Evolutionary conservation across 1,140 invertebrate species (phyloP).

Genomic region (Drusus annulatus): DNA sequence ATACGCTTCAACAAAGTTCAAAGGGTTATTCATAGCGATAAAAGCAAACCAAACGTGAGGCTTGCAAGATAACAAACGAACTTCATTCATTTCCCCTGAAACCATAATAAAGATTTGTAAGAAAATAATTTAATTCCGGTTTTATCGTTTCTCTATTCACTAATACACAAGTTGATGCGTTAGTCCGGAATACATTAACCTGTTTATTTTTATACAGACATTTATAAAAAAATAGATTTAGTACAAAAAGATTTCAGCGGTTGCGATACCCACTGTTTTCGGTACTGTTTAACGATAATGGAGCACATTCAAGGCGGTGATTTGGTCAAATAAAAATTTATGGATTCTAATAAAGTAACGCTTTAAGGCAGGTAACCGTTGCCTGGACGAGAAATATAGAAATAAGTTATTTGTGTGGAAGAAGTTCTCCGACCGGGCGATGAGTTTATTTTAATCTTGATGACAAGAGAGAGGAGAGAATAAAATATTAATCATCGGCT

Average conservation of each 20-base stretch:
- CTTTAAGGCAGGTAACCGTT: slow-evolving; percentile 30
- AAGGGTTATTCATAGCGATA: slow-evolving; percentile 18
- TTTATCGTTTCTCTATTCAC: no score
- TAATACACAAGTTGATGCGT: no score
- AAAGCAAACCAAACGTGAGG: neutral
- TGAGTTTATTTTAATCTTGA: slow-evolving; percentile 29
- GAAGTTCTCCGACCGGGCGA: neutral
- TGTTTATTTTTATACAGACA: neutral
- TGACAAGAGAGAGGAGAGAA: slow-evolving; percentile 10
- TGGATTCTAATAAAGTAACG: slow-evolving; percentile 35
- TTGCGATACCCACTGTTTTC: slow-evolving; percentile 17
- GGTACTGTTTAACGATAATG: slow-evolving; percentile 42
- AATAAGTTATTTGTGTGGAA: slow-evolving; percentile 41
- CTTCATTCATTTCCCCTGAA: no score
- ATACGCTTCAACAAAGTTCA: slow-evolving; percentile 23
- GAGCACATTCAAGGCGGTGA: slow-evolving; percentile 29
- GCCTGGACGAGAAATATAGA: slow-evolving; percentile 14
- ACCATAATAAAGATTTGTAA: no score
- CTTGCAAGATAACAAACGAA: no score
- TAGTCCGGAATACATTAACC: no score
- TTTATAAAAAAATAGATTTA: neutral
- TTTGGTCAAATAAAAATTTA: slow-evolving; percentile 45
- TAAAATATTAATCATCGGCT: slow-evolving; percentile 23
- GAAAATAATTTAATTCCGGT: no score
- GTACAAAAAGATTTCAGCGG: neutral